Evolutionary conservation across 2,888 invertebrate species (phyloP), one percentile per base, ranked within the genome.

Genomic region (Molorchus minor): DNA sequence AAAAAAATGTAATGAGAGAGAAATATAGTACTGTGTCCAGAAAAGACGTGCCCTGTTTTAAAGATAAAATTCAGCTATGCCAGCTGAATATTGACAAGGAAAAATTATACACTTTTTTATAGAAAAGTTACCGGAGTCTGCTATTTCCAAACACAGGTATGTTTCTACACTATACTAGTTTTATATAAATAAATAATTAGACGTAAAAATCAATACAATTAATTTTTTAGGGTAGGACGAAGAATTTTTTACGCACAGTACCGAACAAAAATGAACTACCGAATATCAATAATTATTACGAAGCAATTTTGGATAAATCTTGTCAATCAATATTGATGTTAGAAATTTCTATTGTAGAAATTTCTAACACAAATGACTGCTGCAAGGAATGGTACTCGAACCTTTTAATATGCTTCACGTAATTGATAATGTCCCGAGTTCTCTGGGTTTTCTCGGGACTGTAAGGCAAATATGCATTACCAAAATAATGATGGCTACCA

Each of bases 21-120:
- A 51, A 52, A 45, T 58, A 52, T 17, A 44, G 43, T 44, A 40
- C 52, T 45, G 33, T 58, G 10, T 40, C 58, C 10, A 56, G 44
- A 4, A 35, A 54, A 20, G 44, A 44, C 15, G 45, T 44, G 45
- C 45, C 45, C 16, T 56, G 46, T 56, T 56, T 49, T 20, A 5
- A 20, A 49, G n/a, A 52, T 35, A 33, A 58, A 53, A 41, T 58
- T 10, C 16, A 53, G 25, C 46, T 44, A 17, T 33, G 43, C 16
- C 13, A 33, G 13, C 20, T 41, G 16, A 30, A 38, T 15, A 17
- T 49, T 1, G 56, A 51, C 43, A 43, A 56, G 30, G 25, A 49
- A 12, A 35, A 33, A 30, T 8, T 47, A 15, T 47, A 35, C 7
- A 56, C 17, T 56, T 56, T 56, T 56, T 56, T 13, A 13, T 46